Evolutionary conservation across 92 coral and sea anemone species (phyloP), one percentile per base, ranked within the genome.

Genomic region (Meandrina meandrites): DNA sequence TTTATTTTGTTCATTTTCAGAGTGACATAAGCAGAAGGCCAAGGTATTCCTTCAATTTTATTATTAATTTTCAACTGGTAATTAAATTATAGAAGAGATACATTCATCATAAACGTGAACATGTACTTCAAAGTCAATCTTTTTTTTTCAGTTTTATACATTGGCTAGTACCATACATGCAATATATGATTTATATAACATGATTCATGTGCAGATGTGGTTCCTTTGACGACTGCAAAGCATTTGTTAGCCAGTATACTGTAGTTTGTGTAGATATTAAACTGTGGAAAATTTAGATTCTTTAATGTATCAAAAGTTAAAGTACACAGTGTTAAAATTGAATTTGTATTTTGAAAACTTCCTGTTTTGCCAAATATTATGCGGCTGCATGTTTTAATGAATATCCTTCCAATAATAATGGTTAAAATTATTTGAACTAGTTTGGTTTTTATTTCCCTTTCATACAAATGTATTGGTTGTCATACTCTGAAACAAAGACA

Each of bases 11-110:
- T 21, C 45, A n/a, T 78, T 90, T 93, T 69, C 78, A 93, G 95
- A 88, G 73, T 81, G 95, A 93, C 80, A 88, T 93, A 36, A 93
- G 95, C 78, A 84, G 92, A 37, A 86, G 95, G 69, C 86, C 91
- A 84, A 93, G 95, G 95, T 93, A 89, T 68, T 81, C n/a, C 78
- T 37, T 17, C 2, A 32, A 35, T 35, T 17, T 73, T 35, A 6
- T 35, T 35, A 37, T 16, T 73, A 37, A 37, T 73, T 73, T 40
- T 73, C n/a, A 16, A 73, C 48, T 35, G 45, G 50, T 73, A 17
- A 40, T 37, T 34, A 37, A 24, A 37, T 35, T 12, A 34, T 9
- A 66, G 71, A 66, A 66, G 18, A 66, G 34, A 28, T 28, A 7
- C 34, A 48, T 54, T 15, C 22, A 54, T 18, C 22, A 16, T 15